Evolutionary conservation across 2,113 vertebrate species (phyloP).

Genomic region (Ginglymostoma cirratum): DNA sequence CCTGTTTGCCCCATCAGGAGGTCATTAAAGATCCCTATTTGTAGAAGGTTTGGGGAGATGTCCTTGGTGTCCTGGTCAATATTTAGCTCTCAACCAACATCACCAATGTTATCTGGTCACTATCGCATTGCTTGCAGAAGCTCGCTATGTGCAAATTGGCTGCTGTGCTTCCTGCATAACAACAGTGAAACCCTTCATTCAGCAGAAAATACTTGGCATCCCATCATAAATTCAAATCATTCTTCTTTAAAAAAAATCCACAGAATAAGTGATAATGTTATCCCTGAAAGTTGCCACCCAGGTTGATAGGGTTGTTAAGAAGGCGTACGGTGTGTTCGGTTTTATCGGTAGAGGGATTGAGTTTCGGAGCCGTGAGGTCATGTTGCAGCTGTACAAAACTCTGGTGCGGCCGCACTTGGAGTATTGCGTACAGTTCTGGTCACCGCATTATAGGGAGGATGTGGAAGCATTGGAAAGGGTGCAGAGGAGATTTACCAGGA

Average conservation of each 20-base stretch:
- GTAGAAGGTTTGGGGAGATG: not conserved
- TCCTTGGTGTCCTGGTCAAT: not conserved
- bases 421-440: too few relatives aligned
- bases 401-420: too few relatives aligned
- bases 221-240: not conserved
- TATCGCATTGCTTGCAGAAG: not conserved
- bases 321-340: too few relatives aligned
- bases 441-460: too few relatives aligned
- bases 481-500: too few relatives aligned
- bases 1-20: not conserved
- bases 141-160: not conserved
- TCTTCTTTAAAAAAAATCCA: not conserved
- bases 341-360: too few relatives aligned
- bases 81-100: not conserved
- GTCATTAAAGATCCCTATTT: not conserved
- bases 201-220: not conserved
- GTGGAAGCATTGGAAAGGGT: too few relatives aligned
- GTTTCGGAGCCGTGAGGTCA: too few relatives aligned
- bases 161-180: not conserved
- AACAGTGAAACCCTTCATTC: not conserved
- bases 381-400: too few relatives aligned
- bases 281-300: too few relatives aligned
- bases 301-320: too few relatives aligned
- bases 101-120: not conserved
- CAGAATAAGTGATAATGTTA: not conserved